These are phyloP conservation scores for Pedicia rivosa DNA, from an alignment of 2,888 invertebrate species.

Conservation along the genomic window DNA sequence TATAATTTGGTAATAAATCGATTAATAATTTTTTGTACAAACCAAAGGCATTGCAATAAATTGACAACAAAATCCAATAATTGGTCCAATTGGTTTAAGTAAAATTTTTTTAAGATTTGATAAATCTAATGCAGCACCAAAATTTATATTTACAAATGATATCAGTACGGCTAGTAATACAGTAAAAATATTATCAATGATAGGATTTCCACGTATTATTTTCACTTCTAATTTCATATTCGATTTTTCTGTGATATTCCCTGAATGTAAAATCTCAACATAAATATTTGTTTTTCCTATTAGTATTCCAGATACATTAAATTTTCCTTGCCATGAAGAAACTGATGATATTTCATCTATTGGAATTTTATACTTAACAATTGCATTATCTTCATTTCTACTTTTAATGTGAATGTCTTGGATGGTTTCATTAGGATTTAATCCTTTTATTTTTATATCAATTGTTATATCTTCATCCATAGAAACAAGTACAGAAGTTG, in stretches of 20 bases:
- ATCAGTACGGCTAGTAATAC: conserved; percentile 58
- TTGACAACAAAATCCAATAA: conserved; percentile 63
- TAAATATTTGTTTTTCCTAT: conserved; percentile 22
- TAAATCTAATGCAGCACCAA: conserved; percentile 78
- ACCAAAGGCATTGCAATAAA: conserved; percentile 80
- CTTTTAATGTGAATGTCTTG: no score
- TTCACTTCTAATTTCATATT: conserved; percentile 32
- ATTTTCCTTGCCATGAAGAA: no score
- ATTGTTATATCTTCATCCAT: no score
- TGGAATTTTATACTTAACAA: no score
- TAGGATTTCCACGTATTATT: conserved; percentile 41
- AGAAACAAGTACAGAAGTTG: no score
- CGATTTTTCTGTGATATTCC: conserved; percentile 17
- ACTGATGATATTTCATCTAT: no score
- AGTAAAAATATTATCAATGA: conserved; percentile 59
- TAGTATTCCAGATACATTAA: no score
- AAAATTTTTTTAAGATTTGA: conserved; percentile 46
- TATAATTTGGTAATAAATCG: no score
- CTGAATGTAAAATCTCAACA: conserved; percentile 17
- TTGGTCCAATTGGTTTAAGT: conserved; percentile 57
- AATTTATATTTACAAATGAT: conserved; percentile 73
- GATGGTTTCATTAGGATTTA: no score
- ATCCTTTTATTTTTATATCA: no score
- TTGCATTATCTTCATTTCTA: no score
- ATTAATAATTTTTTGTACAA: no score